Evolutionary conservation across 2,113 vertebrate species (phyloP), one percentile per base, ranked within the genome.

Genomic region (Saccopteryx bilineata): DNA sequence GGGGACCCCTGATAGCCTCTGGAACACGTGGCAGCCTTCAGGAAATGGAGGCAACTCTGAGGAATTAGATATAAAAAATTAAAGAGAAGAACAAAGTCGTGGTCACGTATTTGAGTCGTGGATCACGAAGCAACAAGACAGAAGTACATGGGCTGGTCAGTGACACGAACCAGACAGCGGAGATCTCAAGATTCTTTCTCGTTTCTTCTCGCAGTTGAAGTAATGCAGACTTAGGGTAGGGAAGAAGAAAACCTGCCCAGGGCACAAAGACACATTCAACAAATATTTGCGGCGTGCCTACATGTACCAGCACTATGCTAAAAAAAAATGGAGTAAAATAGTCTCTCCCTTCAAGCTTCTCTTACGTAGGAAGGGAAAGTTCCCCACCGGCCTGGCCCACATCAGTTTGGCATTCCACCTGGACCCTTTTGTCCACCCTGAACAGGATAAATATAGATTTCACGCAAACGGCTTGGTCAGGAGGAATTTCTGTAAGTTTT

Each of bases 31-130:
- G 50, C 13, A 61, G 46, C 46, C 31, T 65, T 56, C 56, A 72
- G 61, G 21, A 61, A 94, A 65, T 17, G n/a, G 31, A 65, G 54
- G 46, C 24, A 63, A 15, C 33, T 23, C 14, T 33, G 23, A 84
- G 3, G 39, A 93, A 79, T 86, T 63, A 91, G 75, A 86, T 82
- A 33, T 69, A 72, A 46, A 69, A 93, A 85, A 69, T 50, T n/a
- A 68, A 46, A 75, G 8, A 89, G 74, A 94, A 86, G 88, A 95
- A 56, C 18, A 39, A 87, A 93, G 87, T 82, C 71, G 26, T 71
- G 46, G 21, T 65, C 8, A 52, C 24, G 68, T 58, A 82, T 8
- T 74, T 28, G 26, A 90, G 31, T 60, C 28, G 52, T 65, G 10
- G 50, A n/a, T 90, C n/a, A 63, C 33, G 33, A 93, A 78, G 24